Evolutionary conservation across 2,888 invertebrate genomes (phyloP), one percentile per base, ranked within the genome.

Genomic region (Ischnura elegans): DNA sequence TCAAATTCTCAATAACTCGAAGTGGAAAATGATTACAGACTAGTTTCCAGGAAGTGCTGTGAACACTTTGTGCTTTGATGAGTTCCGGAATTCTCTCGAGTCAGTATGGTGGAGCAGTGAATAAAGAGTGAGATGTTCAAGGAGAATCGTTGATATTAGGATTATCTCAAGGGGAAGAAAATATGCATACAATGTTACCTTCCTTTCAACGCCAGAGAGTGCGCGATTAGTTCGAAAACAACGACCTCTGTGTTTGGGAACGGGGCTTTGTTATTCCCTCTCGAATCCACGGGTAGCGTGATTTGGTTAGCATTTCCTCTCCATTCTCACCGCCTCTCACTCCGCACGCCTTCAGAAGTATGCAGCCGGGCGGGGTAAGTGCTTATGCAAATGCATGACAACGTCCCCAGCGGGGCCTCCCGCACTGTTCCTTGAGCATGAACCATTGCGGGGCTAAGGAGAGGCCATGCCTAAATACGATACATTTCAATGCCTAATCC

Each of bases 351-450:
- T 29, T 66, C 66, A 4, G 19, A n/a, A n/a, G 61, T 10, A 13
- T 21, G 55, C 19, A 13, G 6, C n/a, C n/a, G 66, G 29, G 66
- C n/a, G 10, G 66, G 3, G 66, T 29, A 2, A 1, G 66, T 3
- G 21, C 55, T 55, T 29, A 66, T 66, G 66, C 66, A 66, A 66
- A 66, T 66, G 66, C 29, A 66, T 66, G 66, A 66, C 66, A n/a
- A n/a, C 10, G 55, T 66, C 66, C 66, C 66, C 55, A 21, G 21
- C n/a, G 55, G 55, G 3, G 3, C 3, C 55, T 19, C 55, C 55
- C 4, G 6, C 13, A 8, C 47, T 13, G 47, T 8, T 47, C 47
- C 47, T 47, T 8, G 47, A 47, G 47, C 47, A 13, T 5, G 47
- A 47, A 47, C 5, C n/a, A n/a, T n/a, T n/a, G n/a, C n/a, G n/a